These are phyloP conservation scores for Coptodon bakossiorum DNA, from an alignment of 2,113 vertebrate genomes.

Conservation along the genomic window DNA sequence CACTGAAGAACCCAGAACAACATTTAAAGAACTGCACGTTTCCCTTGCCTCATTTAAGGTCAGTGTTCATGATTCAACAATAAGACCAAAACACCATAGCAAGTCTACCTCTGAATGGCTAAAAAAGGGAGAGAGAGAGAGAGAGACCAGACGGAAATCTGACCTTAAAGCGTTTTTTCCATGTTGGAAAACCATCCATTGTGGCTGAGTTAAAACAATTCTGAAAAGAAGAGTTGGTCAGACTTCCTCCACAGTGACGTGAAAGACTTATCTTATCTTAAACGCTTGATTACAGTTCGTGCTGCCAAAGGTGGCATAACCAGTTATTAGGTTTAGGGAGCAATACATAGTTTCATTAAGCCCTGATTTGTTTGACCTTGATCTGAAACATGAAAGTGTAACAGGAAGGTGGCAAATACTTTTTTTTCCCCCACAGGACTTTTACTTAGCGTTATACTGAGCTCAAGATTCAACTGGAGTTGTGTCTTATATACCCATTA, in stretches of 20 bases:
- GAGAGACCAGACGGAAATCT: not conserved
- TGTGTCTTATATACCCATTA: slow-evolving; percentile 79
- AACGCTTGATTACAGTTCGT: not conserved
- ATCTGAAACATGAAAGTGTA: not conserved
- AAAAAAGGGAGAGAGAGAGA: not conserved
- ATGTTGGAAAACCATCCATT: not conserved
- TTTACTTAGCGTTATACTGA: not conserved
- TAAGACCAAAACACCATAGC: not conserved
- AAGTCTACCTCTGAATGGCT: not conserved
- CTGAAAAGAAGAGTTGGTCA: not conserved
- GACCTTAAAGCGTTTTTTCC: not conserved
- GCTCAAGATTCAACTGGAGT: slow-evolving; percentile 1
- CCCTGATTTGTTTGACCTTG: not conserved
- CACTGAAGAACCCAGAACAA: not conserved
- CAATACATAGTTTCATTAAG: not conserved
- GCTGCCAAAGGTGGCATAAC: not conserved
- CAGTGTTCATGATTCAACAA: not conserved
- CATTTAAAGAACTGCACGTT: not conserved
- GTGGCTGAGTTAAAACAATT: not conserved
- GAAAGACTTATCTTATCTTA: not conserved
- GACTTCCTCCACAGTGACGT: not conserved
- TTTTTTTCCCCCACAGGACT: rapidly evolving
- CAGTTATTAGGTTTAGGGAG: not conserved
- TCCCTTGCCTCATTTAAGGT: not conserved
- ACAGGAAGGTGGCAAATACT: not conserved